Evolutionary conservation across 2,888 invertebrate genomes (phyloP).

Genomic region (Anagyrus pseudococci): DNA sequence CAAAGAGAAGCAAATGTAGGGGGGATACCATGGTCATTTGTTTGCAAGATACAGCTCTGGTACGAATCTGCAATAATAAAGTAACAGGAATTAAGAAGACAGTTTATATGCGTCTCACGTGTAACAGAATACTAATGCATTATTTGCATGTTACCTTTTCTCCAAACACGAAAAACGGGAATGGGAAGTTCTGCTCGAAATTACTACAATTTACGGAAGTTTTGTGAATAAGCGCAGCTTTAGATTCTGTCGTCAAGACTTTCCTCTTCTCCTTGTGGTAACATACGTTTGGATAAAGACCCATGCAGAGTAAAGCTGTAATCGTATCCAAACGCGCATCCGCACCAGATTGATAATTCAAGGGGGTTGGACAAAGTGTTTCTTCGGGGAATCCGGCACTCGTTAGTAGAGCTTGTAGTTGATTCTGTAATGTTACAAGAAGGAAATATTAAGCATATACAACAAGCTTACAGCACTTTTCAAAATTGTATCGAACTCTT

Average conservation of each 20-base stretch:
- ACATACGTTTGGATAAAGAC: constrained; percentile 96
- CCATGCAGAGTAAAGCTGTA: constrained; percentile 85
- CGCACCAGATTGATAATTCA: constrained; percentile 77
- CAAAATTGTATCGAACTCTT: too few relatives aligned
- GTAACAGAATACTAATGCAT: constrained; percentile 26
- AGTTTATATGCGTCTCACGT: too few relatives aligned
- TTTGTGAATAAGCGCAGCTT: constrained; percentile 93
- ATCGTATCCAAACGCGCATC: constrained; percentile 84
- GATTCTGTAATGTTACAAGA: constrained; percentile 61
- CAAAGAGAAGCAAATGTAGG: constrained; percentile 90
- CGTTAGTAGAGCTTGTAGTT: constrained; percentile 73
- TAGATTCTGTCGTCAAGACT: constrained; percentile 93
- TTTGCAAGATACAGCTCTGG: constrained; percentile 94
- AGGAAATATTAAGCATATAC: constrained; percentile 7
- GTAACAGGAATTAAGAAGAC: constrained; percentile 67
- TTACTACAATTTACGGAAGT: constrained; percentile 95
- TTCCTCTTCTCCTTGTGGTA: constrained; percentile 94
- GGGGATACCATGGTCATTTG: constrained; percentile 97
- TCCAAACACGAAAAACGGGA: constrained; percentile 96
- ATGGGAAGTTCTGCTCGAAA: constrained; percentile 82
- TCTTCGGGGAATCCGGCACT: constrained; percentile 90
- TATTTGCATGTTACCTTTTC: constrained; percentile 74
- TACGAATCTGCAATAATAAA: constrained; percentile 72
- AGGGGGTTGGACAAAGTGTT: constrained; percentile 75
- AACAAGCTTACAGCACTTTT: too few relatives aligned